A percentile compares a stretch with the other conserved stretches of the same genome.
Conservation (phyloP, 2,888 invertebrate genomes). For the Hemaris fuciformis region DNA sequence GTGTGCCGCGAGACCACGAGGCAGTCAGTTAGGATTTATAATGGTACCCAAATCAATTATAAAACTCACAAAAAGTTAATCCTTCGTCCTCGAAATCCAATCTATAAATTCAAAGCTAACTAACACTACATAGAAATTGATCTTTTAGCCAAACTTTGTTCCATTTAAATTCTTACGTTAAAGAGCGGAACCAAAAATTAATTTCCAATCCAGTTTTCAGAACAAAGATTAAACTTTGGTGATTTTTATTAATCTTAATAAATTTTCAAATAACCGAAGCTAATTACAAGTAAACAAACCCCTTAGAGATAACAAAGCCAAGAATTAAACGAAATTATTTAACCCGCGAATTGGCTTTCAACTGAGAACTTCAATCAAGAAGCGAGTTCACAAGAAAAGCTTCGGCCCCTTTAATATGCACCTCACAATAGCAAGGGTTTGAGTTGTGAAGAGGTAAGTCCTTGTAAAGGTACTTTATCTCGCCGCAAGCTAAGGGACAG, state of each 20-base stretch:
- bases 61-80: too few species aligned
- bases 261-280: constrained; percentile 27
- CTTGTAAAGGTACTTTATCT: constrained; percentile 71
- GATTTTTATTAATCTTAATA: constrained; percentile 13
- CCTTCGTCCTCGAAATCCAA: too few species aligned
- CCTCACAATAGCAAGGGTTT: constrained; percentile 70
- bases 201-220: not conserved
- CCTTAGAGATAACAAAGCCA: constrained; percentile 41
- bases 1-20: too few species aligned
- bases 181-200: not conserved
- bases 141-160: not conserved
- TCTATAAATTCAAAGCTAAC: too few species aligned
- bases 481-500: constrained; percentile 64
- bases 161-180: not conserved
- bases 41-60: too few species aligned
- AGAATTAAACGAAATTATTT: constrained; percentile 61
- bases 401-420: constrained; percentile 71
- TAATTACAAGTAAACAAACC: constrained; percentile 37
- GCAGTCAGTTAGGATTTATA: too few species aligned
- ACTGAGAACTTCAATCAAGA: constrained; percentile 66
- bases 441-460: constrained; percentile 73
- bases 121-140: not conserved
- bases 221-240: not conserved
- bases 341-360: constrained; percentile 60
- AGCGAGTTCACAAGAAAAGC: constrained; percentile 62